A percentile compares a stretch with the other conserved stretches of the same genome.
phyloP scores from a whole-genome alignment of 2,888 invertebrate genomes.

The Cremastinae sp. region DNA sequence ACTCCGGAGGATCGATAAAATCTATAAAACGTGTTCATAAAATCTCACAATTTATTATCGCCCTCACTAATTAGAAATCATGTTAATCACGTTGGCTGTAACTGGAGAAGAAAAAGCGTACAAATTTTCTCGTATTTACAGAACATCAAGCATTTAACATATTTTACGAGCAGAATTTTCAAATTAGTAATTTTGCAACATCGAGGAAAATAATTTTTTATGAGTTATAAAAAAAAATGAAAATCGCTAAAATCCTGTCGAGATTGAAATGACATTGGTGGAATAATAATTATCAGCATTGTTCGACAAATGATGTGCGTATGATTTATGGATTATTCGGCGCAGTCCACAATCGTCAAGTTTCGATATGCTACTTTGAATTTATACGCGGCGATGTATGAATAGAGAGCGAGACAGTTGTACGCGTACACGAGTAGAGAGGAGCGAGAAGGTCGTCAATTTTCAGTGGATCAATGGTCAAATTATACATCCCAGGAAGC shows the following conservation, averaged over 20 bases:
- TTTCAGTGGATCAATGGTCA: constrained; percentile 55
- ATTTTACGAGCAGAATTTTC: too few relatives aligned
- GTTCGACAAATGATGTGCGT: constrained; percentile 13
- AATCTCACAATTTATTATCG: too few relatives aligned
- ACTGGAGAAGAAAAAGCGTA: too few relatives aligned
- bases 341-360: constrained; percentile 15
- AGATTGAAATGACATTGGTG: constrained; percentile 5
- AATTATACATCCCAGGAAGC: constrained; percentile 48
- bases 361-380: constrained; percentile 41
- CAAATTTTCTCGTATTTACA: too few relatives aligned
- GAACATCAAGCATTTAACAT: too few relatives aligned
- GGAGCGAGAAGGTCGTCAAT: constrained; percentile 41
- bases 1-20: background rate
- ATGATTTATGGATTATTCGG: constrained; percentile 29
- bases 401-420: background rate
- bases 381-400: constrained; percentile 13
- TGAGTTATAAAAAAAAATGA: background rate
- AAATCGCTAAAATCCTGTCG: background rate
- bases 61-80: too few relatives aligned
- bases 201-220: too few relatives aligned
- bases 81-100: too few relatives aligned
- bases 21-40: background rate
- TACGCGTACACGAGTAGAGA: too few relatives aligned
- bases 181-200: too few relatives aligned
- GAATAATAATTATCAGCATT: constrained; percentile 35